Evolutionary conservation across 92 coral and sea anemone species (phyloP).

Genomic region (Nematostella vectensis): DNA sequence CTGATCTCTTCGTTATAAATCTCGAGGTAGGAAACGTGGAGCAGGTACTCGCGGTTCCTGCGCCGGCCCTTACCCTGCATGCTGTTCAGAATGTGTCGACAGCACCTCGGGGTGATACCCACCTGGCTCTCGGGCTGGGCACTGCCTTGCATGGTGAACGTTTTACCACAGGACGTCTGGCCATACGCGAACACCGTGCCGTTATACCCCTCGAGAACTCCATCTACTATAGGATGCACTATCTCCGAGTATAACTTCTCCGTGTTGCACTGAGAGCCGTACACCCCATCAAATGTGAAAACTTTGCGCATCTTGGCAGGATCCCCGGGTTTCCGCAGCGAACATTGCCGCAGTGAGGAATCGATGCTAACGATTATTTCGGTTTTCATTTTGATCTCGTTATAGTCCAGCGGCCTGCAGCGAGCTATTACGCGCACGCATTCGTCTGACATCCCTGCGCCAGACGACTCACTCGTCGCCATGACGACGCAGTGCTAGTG

Average conservation of each 20-base stretch:
- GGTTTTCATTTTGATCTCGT: slow-evolving; percentile 51
- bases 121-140: slow-evolving; percentile 36
- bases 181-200: slow-evolving; percentile 90
- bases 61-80: slow-evolving; percentile 35
- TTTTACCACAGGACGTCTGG: slow-evolving; percentile 83
- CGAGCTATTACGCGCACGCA: slow-evolving; percentile 77
- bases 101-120: slow-evolving; percentile 74
- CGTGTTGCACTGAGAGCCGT: slow-evolving; percentile 51
- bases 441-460: slow-evolving; percentile 8
- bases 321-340: slow-evolving; percentile 29
- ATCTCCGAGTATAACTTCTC: slow-evolving; percentile 70
- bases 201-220: slow-evolving; percentile 78
- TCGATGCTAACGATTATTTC: slow-evolving; percentile 55
- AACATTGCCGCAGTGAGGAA: slow-evolving; percentile 49
- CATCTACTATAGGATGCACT: slow-evolving; percentile 73
- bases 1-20: slow-evolving; percentile 74
- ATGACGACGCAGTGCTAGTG: too few relatives aligned
- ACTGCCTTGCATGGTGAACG: slow-evolving; percentile 79
- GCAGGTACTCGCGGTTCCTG: slow-evolving; percentile 49
- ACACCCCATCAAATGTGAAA: slow-evolving; percentile 78
- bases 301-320: slow-evolving; percentile 32
- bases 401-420: slow-evolving; percentile 67
- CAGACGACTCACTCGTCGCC: slow-evolving; percentile 57
- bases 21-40: slow-evolving; percentile 78
- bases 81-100: slow-evolving; percentile 59